Evolutionary conservation across 1,140 invertebrate species (phyloP), one percentile per base, ranked within the genome.

Genomic region (Heliothis subflexa): DNA sequence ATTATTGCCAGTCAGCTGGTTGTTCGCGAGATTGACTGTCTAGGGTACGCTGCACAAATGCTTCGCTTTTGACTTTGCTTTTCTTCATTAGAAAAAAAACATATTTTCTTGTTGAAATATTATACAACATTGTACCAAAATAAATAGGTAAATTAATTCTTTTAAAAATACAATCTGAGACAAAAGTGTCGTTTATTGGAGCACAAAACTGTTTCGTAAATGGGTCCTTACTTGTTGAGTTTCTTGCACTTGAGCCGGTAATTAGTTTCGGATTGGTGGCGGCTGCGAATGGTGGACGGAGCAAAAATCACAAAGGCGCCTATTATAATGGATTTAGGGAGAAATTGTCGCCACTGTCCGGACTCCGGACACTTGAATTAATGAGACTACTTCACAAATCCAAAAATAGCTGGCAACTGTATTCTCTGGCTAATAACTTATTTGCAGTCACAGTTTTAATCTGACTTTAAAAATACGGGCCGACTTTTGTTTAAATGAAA

Each of bases 221-320:
- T 57, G n/a, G 64, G 62, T 47, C 55, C 68, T 71, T 76, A 72
- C 77, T 76, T 77, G 74, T 77, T 66, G 59, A 72, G 57, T 71
- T 75, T 74, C 57, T 62, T 72, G 71, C 76, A 81, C 62, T 78
- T 81, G 79, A 83, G 54, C 80, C 77, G 45, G 70, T 87, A 88
- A 87, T 88, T 86, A 83, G 73, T 86, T 86, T 88, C 73, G 81
- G 78, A 88, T 88, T 85, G 81, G 80, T 76, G 75, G 74, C 71
- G 55, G 40, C 70, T 72, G 52, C 49, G 50, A 45, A 33, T n/a
- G 54, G 73, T 57, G 54, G 62, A 71, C 73, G 25, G 14, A 76
- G 54, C 80, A 83, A 83, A 85, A 85, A 86, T 85, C 81, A 80
- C 85, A 83, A 84, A 78, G 80, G 73, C 55, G 77, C 50, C 83